Base-by-base conservation (phyloP, 2,113 vertebrate species). In the Asarcornis scutulata region DNA sequence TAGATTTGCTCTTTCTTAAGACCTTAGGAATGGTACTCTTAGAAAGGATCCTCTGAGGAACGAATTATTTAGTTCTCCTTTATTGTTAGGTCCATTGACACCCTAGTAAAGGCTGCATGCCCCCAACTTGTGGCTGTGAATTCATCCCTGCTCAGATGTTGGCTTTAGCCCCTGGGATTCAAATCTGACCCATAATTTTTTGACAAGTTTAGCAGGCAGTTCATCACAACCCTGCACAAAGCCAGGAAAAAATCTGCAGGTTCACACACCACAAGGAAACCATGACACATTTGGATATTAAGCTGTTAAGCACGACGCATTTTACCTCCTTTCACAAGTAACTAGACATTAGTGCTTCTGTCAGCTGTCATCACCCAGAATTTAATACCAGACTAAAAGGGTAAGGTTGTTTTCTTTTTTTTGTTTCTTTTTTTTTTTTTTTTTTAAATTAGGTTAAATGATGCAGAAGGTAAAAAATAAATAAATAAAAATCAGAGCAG, bases 161-260 rank as follows among this genome's bases (percentile, higher is more conserved):
- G 21, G 8, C 73, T 81, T 58, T 32, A 87, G 46, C 58, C 72
- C 63, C 59, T 2, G 73, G n/a, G 22, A 17, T 59, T 67, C 89
- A 71, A 63, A 81, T 31, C 59, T 88, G 92, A 93, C 85, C 91
- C 82, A 83, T 75, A 64, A 94, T 88, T 81, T 80, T 11, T 72
- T 74, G 88, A 81, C 85, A 87, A 17, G n/a, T 91, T 87, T 64
- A 71, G 44, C 66, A 92, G 17, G 7, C 73, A 26, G 38, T 4
- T 89, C 78, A 79, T 48, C 69, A 76, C 75, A 85, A 7, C 59
- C 77, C 62, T 40, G 25, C 27, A 15, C 22, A 32, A 26, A n/a
- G 56, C 56, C 86, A 91, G 79, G 38, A 83, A 77, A 90, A 56
- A 55, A 34, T 31, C 72, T 21, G 66, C n/a, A 38, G 55, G 26